A percentile compares a stretch with the other conserved stretches of the same genome.
phyloP scores from a whole-genome alignment of 2,888 invertebrate species.

The Biston betularia region DNA sequence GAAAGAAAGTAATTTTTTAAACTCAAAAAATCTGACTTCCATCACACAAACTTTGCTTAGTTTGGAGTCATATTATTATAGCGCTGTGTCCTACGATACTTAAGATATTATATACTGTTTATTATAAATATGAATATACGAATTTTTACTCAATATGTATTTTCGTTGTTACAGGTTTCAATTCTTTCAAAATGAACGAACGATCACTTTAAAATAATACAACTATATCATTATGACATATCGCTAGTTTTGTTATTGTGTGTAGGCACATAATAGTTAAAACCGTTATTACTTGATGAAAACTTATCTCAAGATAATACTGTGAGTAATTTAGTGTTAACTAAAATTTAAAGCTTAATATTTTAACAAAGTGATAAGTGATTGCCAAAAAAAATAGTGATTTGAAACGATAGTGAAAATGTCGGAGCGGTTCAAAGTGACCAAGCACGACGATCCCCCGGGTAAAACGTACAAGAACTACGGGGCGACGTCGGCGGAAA shows the following conservation, averaged over 20 bases:
- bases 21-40: too few species aligned
- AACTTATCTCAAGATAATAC: background rate
- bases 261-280: background rate
- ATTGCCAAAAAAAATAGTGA: conserved; percentile 4
- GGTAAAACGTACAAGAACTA: conserved; percentile 85
- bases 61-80: too few species aligned
- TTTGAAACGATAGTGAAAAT: conserved; percentile 62
- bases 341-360: background rate
- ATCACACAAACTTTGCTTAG: too few species aligned
- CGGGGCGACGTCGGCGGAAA: conserved; percentile 85
- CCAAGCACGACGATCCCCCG: conserved; percentile 85
- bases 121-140: too few species aligned
- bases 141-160: background rate
- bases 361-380: conserved; percentile 2
- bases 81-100: too few species aligned
- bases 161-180: conserved; percentile 24
- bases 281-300: background rate
- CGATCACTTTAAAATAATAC: conserved; percentile 1
- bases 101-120: too few species aligned
- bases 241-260: background rate
- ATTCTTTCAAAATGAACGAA: conserved; percentile 11
- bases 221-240: conserved; percentile 21
- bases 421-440: conserved; percentile 88
- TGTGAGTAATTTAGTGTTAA: conserved; percentile 10
- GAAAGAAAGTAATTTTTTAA: too few species aligned